Percentiles rank a stretch among this genome's conserved stretches.
phyloP scores from a whole-genome alignment of 1,140 invertebrate genomes.

The Galleria mellonella region DNA sequence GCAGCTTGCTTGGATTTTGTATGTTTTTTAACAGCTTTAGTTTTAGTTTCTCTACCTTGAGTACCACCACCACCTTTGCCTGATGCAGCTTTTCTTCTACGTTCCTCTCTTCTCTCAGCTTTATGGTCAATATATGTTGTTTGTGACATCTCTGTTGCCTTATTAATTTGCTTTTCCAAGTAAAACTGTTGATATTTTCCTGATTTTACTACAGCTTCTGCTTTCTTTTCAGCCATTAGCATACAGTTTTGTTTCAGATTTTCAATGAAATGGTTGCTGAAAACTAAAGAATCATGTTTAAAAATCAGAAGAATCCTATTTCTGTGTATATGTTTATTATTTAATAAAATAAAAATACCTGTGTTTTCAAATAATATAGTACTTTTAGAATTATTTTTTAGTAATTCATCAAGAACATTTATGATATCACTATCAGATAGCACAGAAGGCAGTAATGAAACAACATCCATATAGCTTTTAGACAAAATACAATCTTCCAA shows the following conservation, averaged over 20 bases:
- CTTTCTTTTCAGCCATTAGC: slow-evolving; percentile 81
- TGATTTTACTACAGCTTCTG: slow-evolving; percentile 81
- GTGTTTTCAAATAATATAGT: slow-evolving; percentile 74
- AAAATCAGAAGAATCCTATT: too few species aligned
- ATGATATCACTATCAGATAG: slow-evolving; percentile 85
- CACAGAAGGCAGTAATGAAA: slow-evolving; percentile 85
- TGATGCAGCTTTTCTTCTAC: slow-evolving; percentile 88
- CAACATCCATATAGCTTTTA: slow-evolving; percentile 87
- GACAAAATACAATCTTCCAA: slow-evolving; percentile 88
- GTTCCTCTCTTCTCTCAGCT: slow-evolving; percentile 88
- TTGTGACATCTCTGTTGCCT: slow-evolving; percentile 51
- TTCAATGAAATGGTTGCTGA: slow-evolving; percentile 81
- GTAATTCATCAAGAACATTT: slow-evolving; percentile 80
- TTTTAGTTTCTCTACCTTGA: slow-evolving; percentile 96
- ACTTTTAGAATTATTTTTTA: slow-evolving; percentile 74
- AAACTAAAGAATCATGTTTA: slow-evolving; percentile 53
- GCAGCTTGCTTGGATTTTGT: slow-evolving; percentile 62
- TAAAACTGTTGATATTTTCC: slow-evolving; percentile 80
- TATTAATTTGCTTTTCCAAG: slow-evolving; percentile 77
- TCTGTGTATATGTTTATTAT: too few species aligned
- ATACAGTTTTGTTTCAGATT: slow-evolving; percentile 82
- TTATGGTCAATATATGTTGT: slow-evolving; percentile 74
- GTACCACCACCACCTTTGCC: slow-evolving; percentile 93
- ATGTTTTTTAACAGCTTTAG: slow-evolving; percentile 92
- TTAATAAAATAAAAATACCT: slow-evolving; percentile 40